phyloP scores from a whole-genome alignment of 23 tunicate species.

The Botrylloides violaceus region DNA sequence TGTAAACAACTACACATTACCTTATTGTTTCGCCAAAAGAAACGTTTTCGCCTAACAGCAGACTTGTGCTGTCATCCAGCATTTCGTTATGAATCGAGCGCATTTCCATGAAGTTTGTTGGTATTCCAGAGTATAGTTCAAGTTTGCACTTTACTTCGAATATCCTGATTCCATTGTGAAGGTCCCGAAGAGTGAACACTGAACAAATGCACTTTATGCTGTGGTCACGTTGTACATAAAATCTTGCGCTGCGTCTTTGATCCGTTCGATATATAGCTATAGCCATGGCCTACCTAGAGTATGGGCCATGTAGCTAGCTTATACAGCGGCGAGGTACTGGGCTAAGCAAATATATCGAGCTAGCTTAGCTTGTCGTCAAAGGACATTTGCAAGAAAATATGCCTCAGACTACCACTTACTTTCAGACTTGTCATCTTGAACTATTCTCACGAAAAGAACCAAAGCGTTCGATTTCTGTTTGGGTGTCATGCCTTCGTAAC shows the following conservation, averaged over 20 bases:
- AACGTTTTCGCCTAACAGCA: conserved; percentile 39
- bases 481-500: neutral
- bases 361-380: no score
- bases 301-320: no score
- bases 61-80: conserved; percentile 15
- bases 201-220: no score
- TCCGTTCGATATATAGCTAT: no score
- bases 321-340: no score
- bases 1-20: no score
- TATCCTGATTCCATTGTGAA: conserved; percentile 47
- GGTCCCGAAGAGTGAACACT: conserved; percentile 47
- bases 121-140: conserved; percentile 54
- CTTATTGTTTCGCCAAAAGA: conserved; percentile 37
- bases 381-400: no score
- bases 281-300: no score
- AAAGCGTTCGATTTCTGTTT: neutral
- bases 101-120: conserved; percentile 40
- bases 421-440: neutral
- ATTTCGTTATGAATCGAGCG: conserved; percentile 9
- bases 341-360: no score
- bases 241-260: no score
- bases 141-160: conserved; percentile 49
- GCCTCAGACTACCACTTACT: no score
- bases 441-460: neutral
- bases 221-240: no score